phyloP scores from a whole-genome alignment of 2,888 invertebrate species.

The Euzetes globulus region DNA sequence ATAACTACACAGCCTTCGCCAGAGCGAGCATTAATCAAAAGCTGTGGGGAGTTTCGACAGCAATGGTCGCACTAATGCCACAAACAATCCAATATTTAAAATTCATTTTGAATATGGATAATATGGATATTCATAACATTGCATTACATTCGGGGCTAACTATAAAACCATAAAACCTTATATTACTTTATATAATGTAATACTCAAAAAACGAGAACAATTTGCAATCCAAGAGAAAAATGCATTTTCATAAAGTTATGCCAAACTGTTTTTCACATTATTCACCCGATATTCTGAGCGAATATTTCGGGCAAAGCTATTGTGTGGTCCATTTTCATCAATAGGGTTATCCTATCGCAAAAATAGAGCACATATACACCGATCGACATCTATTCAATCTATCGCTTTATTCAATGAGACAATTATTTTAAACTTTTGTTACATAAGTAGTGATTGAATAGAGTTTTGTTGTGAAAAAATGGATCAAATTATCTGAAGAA shows the following conservation, averaged over 20 bases:
- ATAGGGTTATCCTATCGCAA: neutral
- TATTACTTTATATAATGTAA: conserved; percentile 3
- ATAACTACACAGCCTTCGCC: conserved; percentile 28
- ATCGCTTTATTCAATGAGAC: neutral
- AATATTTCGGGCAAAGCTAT: neutral
- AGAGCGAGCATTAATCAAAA: conserved; percentile 33
- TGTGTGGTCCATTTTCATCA: neutral
- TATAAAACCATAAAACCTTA: neutral
- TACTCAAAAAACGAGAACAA: conserved; percentile 18
- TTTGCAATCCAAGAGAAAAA: conserved; percentile 11
- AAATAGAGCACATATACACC: neutral
- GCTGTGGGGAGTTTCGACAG: conserved; percentile 23
- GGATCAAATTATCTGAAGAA: neutral
- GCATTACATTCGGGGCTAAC: neutral
- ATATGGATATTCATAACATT: conserved; percentile 20
- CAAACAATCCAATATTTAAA: conserved; percentile 23
- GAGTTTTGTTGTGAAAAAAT: neutral
- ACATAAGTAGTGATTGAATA: neutral
- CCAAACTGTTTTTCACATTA: neutral
- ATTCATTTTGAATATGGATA: conserved; percentile 19
- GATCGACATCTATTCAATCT: neutral
- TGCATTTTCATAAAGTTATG: neutral
- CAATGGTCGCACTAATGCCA: conserved; percentile 7
- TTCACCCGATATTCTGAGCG: neutral
- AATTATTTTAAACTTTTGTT: neutral